Evolutionary conservation across 1,140 invertebrate genomes (phyloP).

Genomic region (Caenorhabditis brenneri): DNA sequence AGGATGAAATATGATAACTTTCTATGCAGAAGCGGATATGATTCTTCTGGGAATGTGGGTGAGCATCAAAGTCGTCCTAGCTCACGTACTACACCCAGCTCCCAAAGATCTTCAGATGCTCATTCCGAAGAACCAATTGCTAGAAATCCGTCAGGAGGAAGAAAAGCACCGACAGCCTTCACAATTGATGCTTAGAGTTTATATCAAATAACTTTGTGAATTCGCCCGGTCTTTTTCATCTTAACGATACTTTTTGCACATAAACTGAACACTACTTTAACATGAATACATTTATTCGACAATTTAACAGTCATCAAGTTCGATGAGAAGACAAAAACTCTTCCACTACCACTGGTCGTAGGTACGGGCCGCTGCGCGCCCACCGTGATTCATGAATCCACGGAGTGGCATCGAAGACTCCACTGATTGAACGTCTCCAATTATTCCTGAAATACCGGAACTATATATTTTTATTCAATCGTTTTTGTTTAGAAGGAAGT

Average conservation of each 20-base stretch:
- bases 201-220: not conserved
- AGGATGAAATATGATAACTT: not conserved
- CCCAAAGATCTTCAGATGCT: conserved; percentile 16
- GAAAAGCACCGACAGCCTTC: not conserved
- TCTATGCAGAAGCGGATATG: conserved; percentile 12
- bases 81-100: conserved; percentile 21
- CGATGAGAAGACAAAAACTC: conserved; percentile 15
- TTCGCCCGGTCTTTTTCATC: not conserved
- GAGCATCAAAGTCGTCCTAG: conserved; percentile 40
- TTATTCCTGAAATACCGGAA: conserved; percentile 41
- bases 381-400: conserved; percentile 18
- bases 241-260: not conserved
- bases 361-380: conserved; percentile 13
- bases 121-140: not conserved
- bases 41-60: conserved; percentile 38
- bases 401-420: conserved; percentile 27
- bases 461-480: not conserved
- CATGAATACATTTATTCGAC: conserved; percentile 21
- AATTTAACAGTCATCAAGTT: conserved; percentile 36
- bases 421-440: conserved; percentile 42
- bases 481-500: not conserved
- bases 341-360: conserved; percentile 33
- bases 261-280: not conserved
- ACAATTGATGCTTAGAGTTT: not conserved
- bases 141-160: not conserved